Base-by-base conservation (phyloP, 2,113 vertebrate genomes). In the Chloropsis hardwickii region DNA sequence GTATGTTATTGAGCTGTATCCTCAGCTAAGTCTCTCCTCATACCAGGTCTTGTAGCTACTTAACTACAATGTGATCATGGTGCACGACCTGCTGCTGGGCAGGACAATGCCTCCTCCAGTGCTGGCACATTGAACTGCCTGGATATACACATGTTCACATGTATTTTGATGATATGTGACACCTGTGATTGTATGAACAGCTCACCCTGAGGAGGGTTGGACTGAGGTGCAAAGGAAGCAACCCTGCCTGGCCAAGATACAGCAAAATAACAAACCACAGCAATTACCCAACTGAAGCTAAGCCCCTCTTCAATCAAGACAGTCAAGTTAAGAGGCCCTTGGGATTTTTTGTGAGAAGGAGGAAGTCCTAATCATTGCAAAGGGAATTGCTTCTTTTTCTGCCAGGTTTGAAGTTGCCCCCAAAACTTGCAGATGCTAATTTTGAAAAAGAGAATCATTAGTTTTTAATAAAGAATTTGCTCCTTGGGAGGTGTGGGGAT, bases 311-410 rank as follows among this genome's bases (percentile, higher is more conserved):
- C 78, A 90, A 89, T 83, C 79, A 92, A 74, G 71, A 47, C 45
- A 66, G 42, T 51, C 51, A 83, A 19, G 56, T 88, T 65, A 83
- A 86, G 77, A 83, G 37, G 35, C 76, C 74, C 60, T 56, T 1
- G 76, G 60, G 85, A 81, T 66, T 86, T 37, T 95, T 90, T 78
- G 64, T 56, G 40, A 81, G 84, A 85, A 88, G 47, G 56, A 86
- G 42, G 62, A 90, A 56, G 28, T 82, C 54, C 58, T 73, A 83
- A 85, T 90, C 58, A 74, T 39, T 71, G 67, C 56, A 71, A 80
- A 67, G 85, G 76, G 88, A 93, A 86, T 90, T 88, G 64, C 15
- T 71, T 10, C 39, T 90, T 23, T 90, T 95, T 95, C 81, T 86
- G 81, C 58, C 33, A n/a, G 64, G 19, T 50, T 56, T 86, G 64